Evolutionary conservation across 1,140 invertebrate species (phyloP), one percentile per base, ranked within the genome.

Genomic region (Mya arenaria): DNA sequence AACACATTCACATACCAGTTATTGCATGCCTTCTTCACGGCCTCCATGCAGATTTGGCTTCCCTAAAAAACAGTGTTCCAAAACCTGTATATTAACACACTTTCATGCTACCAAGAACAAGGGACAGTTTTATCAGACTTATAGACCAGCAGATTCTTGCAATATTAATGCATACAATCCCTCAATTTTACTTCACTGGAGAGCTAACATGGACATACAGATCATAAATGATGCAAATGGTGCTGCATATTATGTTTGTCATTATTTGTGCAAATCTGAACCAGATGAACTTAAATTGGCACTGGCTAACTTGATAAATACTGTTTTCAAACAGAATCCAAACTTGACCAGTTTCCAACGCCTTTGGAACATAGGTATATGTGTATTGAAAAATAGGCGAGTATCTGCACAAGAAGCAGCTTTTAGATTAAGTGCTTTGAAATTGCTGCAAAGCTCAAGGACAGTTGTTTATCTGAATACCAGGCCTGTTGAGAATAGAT

Each of bases 171-270:
- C 81, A 2, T 83, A 83, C 30, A 83, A 83, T 48, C 71, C 44
- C 30, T 30, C 63, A 28, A 44, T 82, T n/a, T 30, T 82, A 17
- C 30, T 23, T 17, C 44, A 68, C 4, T 82, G 80, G 80, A 55
- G 62, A 32, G 80, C 80, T 32, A 82, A 82, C 32, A 75, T 82
- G 80, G 80, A 82, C 36, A 74, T 82, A 30, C 78, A 81, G 28
- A 30, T 82, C 39, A 52, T 82, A n/a, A 30, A 62, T 52, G 69
- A 62, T 37, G 32, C 52, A 25, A 55, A 75, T 44, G 63, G 80
- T 34, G 44, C 68, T 32, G 71, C 80, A 1, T 68, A 56, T 39
- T 82, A 82, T 39, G 62, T 82, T n/a, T 82, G 80, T 25, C 68
- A 63, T 28, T 74, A 82, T 36, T 74, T 82, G 19, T 66, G 60